Percentiles rank a stretch among this genome's conserved stretches.
Evolutionary conservation across 2,113 vertebrate genomes (phyloP).

Genomic region (Scolopax mira): DNA sequence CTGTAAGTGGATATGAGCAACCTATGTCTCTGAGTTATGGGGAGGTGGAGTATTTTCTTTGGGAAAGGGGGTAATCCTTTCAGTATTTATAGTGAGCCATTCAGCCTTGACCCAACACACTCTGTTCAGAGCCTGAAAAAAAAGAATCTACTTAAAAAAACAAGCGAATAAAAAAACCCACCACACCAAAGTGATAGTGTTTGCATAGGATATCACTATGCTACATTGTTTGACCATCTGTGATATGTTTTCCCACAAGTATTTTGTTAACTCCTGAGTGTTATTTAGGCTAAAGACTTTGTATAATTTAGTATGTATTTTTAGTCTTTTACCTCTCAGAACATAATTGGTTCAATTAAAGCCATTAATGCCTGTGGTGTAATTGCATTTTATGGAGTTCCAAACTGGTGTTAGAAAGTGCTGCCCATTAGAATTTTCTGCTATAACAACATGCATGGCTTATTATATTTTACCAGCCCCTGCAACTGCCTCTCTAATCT

Average conservation of each 20-base stretch:
- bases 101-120: neutral
- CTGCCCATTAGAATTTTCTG: constrained; percentile 15
- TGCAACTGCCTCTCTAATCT: neutral
- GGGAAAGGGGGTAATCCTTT: neutral
- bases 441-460: neutral
- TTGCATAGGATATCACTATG: neutral
- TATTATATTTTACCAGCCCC: neutral
- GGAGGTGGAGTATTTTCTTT: neutral
- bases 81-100: neutral
- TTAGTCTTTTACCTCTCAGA: constrained; percentile 31
- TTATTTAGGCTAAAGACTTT: constrained; percentile 10
- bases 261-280: constrained; percentile 37
- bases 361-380: constrained; percentile 51
- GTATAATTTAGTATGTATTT: constrained; percentile 30
- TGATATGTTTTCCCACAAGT: neutral
- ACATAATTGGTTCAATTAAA: constrained; percentile 44
- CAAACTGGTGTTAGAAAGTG: neutral
- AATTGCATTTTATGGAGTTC: constrained; percentile 40
- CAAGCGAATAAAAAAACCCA: neutral
- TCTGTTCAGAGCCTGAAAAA: neutral
- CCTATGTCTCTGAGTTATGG: neutral
- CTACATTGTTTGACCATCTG: constrained; percentile 29
- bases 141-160: neutral
- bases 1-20: neutral
- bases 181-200: neutral